Evolutionary conservation across 2,888 invertebrate species (phyloP).

Genomic region (Drosophila phalerata): DNA sequence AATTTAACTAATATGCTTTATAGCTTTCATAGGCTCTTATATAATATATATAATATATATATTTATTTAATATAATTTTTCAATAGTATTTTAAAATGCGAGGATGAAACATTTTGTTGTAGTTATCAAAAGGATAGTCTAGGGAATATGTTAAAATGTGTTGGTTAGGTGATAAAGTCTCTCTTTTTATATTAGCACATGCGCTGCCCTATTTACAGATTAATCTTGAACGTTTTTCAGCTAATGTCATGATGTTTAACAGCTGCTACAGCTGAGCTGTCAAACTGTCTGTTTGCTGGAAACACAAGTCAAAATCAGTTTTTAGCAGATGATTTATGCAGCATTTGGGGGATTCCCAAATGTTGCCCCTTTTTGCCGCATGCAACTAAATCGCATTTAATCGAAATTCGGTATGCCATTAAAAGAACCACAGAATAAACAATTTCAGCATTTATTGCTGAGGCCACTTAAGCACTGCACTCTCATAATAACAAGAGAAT

Average conservation of each 20-base stretch:
- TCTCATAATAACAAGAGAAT: constrained; percentile 7
- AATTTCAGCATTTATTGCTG: constrained; percentile 36
- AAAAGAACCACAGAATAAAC: constrained; percentile 34
- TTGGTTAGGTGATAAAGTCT: not conserved
- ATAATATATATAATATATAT: not conserved
- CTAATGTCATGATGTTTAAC: not conserved
- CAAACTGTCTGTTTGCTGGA: constrained; percentile 3
- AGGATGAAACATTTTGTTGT: too few relatives aligned
- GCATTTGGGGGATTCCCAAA: not conserved
- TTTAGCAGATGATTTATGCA: constrained; percentile 19
- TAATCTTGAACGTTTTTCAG: not conserved
- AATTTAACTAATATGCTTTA: not conserved
- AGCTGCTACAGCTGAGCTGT: constrained; percentile 4
- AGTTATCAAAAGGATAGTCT: not conserved
- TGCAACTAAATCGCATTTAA: constrained; percentile 41
- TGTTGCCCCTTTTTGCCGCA: constrained; percentile 14
- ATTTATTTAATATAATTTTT: too few relatives aligned
- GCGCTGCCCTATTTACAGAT: not conserved
- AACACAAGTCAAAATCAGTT: constrained; percentile 22
- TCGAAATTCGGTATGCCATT: constrained; percentile 34
- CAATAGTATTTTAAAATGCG: too few relatives aligned
- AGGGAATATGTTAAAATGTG: not conserved
- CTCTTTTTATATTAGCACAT: not conserved
- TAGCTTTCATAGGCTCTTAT: not conserved
- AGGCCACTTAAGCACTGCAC: constrained; percentile 39